phyloP scores from a whole-genome alignment of 2,113 vertebrate species.

The Daboia siamensis region DNA sequence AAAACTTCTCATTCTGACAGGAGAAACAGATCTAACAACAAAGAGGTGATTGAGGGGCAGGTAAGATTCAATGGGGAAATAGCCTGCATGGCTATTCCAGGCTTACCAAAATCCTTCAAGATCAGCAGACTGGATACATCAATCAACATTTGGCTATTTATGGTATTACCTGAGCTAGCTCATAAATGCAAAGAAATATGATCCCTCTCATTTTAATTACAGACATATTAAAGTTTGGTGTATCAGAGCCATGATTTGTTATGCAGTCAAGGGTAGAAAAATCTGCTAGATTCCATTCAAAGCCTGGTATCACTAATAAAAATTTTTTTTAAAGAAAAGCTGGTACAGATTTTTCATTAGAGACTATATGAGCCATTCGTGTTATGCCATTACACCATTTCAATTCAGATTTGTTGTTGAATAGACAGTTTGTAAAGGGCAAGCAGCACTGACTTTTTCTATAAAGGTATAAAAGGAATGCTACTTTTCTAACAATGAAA shows the following conservation, averaged over 20 bases:
- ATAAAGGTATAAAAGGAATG: constrained; percentile 46
- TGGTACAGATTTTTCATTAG: neutral
- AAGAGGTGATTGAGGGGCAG: neutral
- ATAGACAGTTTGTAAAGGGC: constrained; percentile 19
- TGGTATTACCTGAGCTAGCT: neutral
- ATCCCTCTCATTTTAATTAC: neutral
- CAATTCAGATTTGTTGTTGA: constrained; percentile 7
- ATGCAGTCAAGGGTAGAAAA: neutral
- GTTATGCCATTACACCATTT: constrained; percentile 22
- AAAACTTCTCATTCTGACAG: neutral
- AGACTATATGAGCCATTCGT: constrained; percentile 32
- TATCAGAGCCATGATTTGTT: neutral
- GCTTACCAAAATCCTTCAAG: neutral
- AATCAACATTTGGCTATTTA: neutral
- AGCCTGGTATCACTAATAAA: neutral
- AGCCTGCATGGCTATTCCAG: neutral
- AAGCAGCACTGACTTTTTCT: constrained; percentile 41
- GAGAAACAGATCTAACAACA: neutral
- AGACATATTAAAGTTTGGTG: neutral
- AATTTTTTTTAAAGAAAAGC: neutral
- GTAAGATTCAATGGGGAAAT: neutral
- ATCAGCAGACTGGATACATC: neutral
- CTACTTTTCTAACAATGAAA: constrained; percentile 39
- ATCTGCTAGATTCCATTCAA: neutral
- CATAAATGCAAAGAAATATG: neutral